Evolutionary conservation across 2,888 invertebrate species (phyloP), one percentile per base, ranked within the genome.

Genomic region (Gymnocheta viridis): DNA sequence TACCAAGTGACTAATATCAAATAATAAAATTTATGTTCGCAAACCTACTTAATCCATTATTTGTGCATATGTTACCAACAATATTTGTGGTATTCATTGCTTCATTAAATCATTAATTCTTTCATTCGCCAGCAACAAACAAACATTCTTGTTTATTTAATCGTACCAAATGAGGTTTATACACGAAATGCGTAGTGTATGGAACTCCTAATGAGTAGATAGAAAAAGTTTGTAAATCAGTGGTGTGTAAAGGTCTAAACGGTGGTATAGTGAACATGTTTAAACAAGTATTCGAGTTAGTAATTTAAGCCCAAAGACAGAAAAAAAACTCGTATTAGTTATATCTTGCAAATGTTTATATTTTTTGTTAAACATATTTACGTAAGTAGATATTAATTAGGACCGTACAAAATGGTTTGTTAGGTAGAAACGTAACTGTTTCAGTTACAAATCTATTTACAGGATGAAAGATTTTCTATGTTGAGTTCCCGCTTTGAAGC

Each of bases 21-120:
- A 58, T 49, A 58, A 27, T 24, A 19, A 44, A 54, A 62, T 38
- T 44, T 69, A 22, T 38, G 32, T 35, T 32, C 60, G 22, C 44
- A 56, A 72, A 44, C 58, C 32, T 47, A 22, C 44, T 74, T 70
- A 74, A 82, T 84, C 89, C 90, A 86, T 87, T 90, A 88, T 89
- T 86, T 90, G 89, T 86, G 88, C 89, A 89, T 90, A 89, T 89
- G 89, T 87, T 89, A 86, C 87, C 49, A 49, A 60, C 60, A 77
- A 58, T 69, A 49, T 77, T 67, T 82, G 82, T 62, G 58, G 81
- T 51, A 67, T 60, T 69, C 44, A 74, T 47, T 64, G 24, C 58
- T 56, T 17, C 35, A 35, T 47, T 67, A 41, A 64, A 54, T 64
- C 54, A 49, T 49, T 49, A 49, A 24, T 32, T 24, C 19, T n/a